phyloP scores from a whole-genome alignment of 2,113 vertebrate genomes.

The Chamaea fasciata region DNA sequence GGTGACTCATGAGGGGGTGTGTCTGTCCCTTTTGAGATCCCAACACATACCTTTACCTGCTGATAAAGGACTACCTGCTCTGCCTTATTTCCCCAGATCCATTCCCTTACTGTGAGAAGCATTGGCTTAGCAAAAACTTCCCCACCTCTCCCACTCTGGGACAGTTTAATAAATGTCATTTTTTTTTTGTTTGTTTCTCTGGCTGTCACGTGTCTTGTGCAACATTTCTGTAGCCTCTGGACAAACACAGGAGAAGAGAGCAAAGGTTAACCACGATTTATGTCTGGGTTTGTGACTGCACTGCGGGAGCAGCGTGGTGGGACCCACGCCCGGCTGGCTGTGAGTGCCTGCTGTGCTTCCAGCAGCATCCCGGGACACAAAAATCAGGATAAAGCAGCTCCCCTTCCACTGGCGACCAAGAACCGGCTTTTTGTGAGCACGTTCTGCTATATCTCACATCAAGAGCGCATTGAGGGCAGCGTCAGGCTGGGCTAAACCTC shows the following conservation, averaged over 20 bases:
- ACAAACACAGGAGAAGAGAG: background rate
- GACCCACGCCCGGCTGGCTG: background rate
- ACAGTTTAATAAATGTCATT: background rate
- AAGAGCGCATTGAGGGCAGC: background rate
- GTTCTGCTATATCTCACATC: background rate
- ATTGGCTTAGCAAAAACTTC: background rate
- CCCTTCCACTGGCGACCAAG: background rate
- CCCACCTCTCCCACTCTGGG: background rate
- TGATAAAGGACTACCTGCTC: background rate
- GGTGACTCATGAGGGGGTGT: constrained; percentile 19
- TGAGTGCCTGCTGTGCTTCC: background rate
- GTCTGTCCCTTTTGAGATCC: background rate
- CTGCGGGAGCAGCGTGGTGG: background rate
- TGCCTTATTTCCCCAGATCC: background rate
- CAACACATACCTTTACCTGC: background rate
- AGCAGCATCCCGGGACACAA: background rate
- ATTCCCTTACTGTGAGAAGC: background rate
- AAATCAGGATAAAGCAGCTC: background rate
- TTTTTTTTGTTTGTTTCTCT: background rate
- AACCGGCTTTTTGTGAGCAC: accelerated
- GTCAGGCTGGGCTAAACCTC: background rate
- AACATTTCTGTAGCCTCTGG: constrained; percentile 47
- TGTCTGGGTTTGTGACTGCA: background rate
- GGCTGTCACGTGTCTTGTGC: constrained; percentile 6
- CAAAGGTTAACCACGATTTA: constrained; percentile 38